Conservation (phyloP, 2,888 invertebrate species). For the Cataglyphis altisquamis region DNA sequence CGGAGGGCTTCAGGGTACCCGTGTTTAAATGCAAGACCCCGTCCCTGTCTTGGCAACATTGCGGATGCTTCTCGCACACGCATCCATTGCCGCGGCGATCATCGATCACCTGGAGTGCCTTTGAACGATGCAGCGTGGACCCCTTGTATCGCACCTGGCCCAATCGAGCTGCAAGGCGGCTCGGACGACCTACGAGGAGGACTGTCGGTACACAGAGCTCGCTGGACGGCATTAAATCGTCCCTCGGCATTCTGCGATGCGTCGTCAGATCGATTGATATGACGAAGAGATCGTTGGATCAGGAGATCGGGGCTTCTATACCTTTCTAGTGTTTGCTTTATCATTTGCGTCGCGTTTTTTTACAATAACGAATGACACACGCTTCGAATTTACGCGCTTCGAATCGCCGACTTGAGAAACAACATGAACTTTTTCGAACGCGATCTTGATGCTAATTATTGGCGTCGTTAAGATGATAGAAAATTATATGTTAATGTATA, state of each 20-base stretch:
- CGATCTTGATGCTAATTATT: constrained; percentile 12
- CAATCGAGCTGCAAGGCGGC: constrained; percentile 67
- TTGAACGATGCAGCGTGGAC: constrained; percentile 74
- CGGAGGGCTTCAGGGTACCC: constrained; percentile 74
- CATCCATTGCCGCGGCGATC: constrained; percentile 74
- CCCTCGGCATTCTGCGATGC: constrained; percentile 66
- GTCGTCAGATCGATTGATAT: constrained; percentile 72
- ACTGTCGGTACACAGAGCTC: constrained; percentile 72
- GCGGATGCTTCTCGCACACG: constrained; percentile 77
- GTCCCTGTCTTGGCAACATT: constrained; percentile 74
- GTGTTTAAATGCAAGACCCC: constrained; percentile 69
- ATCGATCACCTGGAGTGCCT: constrained; percentile 76
- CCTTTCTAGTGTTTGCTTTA: constrained; percentile 73
- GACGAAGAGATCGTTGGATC: constrained; percentile 66
- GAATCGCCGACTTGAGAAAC: background rate
- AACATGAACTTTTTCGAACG: constrained; percentile 31
- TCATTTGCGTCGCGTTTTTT: constrained; percentile 19
- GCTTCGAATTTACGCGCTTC: background rate
- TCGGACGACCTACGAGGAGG: constrained; percentile 62
- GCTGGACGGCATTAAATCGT: constrained; percentile 66
- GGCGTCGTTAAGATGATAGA: constrained; percentile 32
- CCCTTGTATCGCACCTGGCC: constrained; percentile 82
- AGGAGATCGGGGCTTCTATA: constrained; percentile 79
- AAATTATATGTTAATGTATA: constrained; percentile 39
- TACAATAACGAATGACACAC: background rate